Conservation (phyloP, 2,797 vertebrate genomes). For the Falco cherrug region DNA sequence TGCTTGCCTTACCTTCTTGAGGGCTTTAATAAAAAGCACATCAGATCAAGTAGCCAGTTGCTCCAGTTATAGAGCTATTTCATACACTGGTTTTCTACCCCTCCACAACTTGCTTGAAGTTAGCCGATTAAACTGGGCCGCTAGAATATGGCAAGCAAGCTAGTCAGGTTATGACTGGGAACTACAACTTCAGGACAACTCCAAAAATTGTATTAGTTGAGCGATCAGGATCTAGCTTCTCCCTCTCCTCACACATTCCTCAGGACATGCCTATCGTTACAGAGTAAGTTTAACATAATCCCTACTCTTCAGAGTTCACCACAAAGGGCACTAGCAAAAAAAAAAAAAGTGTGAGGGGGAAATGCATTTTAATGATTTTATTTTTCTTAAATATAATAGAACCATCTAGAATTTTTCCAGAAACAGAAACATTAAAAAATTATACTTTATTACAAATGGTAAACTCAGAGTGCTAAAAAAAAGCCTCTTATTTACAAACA, state of each 20-base stretch:
- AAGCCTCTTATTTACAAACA: slow-evolving; percentile 98
- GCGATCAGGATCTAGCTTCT: neutral
- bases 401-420: slow-evolving; percentile 88
- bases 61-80: slow-evolving; percentile 28
- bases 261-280: slow-evolving; percentile 2
- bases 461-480: slow-evolving; percentile 94
- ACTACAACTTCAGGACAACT: neutral
- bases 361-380: slow-evolving; percentile 85
- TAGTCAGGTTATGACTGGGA: neutral
- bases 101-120: neutral
- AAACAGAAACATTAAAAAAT: slow-evolving; percentile 93
- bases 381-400: slow-evolving; percentile 95
- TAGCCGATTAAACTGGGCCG: neutral
- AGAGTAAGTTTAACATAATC: neutral
- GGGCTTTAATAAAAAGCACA: slow-evolving; percentile 58
- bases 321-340: slow-evolving; percentile 36
- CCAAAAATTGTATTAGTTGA: neutral
- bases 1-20: slow-evolving; percentile 11
- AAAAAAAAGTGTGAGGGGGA: slow-evolving; percentile 62
- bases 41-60: slow-evolving; percentile 55
- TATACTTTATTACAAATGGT: slow-evolving; percentile 98
- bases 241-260: neutral
- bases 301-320: neutral
- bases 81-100: neutral
- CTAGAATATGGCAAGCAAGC: neutral